phyloP scores from a whole-genome alignment of 2,797 vertebrate species.

The Sandelia bainsii region DNA sequence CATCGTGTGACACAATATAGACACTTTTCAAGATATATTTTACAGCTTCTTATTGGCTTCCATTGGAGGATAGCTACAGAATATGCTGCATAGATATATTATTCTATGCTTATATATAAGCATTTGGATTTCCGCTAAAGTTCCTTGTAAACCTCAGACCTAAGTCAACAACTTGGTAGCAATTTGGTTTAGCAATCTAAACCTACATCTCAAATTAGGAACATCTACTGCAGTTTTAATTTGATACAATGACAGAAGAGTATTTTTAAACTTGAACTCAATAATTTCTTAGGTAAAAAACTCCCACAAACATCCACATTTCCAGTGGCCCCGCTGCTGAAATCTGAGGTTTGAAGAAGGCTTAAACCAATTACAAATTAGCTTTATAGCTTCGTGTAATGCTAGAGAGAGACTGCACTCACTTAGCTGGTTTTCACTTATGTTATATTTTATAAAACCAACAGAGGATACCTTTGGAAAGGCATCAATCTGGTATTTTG shows the following conservation, averaged over 20 bases:
- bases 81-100: constrained; percentile 42
- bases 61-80: constrained; percentile 44
- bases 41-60: constrained; percentile 23
- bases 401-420: constrained; percentile 30
- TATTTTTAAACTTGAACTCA: constrained; percentile 45
- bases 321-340: constrained; percentile 65
- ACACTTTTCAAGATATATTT: constrained; percentile 25
- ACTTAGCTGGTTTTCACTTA: constrained; percentile 53
- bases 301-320: constrained; percentile 71
- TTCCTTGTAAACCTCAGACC: constrained; percentile 80
- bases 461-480: constrained; percentile 2
- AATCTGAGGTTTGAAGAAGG: constrained; percentile 63
- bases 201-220: constrained; percentile 52
- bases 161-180: constrained; percentile 74
- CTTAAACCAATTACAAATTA: constrained; percentile 71
- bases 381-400: constrained; percentile 45
- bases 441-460: constrained; percentile 53
- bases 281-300: constrained; percentile 47
- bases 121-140: constrained; percentile 49
- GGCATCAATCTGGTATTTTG: constrained; percentile 5
- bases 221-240: constrained; percentile 44
- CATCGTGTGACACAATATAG: constrained; percentile 1
- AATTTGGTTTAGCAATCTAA: constrained; percentile 51
- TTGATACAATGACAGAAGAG: constrained; percentile 43
- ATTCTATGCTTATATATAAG: constrained; percentile 54